These are phyloP conservation scores for Mus spicilegus DNA, from an alignment of 2,113 vertebrate genomes.

Conservation along the genomic window DNA sequence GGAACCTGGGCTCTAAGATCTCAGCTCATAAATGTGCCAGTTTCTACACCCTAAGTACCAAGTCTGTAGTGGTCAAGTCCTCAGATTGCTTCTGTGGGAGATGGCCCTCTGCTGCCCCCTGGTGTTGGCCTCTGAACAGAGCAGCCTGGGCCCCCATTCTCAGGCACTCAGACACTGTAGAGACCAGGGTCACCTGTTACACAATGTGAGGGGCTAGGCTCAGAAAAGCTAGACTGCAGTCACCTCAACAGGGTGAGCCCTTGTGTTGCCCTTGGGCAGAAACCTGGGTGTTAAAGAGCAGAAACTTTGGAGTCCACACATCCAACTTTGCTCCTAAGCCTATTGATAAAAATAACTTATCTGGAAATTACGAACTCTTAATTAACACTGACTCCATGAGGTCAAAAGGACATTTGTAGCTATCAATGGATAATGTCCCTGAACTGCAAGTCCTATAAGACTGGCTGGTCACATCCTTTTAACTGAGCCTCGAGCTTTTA, in stretches of 20 bases:
- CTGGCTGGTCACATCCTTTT: not conserved
- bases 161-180: not conserved
- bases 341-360: not conserved
- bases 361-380: not conserved
- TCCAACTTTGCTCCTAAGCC: not conserved
- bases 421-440: not conserved
- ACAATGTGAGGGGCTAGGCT: fast-evolving
- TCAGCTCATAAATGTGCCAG: not conserved
- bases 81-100: not conserved
- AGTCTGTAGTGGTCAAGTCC: not conserved
- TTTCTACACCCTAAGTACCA: not conserved
- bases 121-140: not conserved
- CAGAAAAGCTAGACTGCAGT: not conserved
- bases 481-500: not conserved
- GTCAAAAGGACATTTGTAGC: not conserved
- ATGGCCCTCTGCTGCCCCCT: conserved; percentile 52
- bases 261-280: not conserved
- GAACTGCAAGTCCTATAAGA: not conserved
- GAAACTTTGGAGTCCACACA: not conserved
- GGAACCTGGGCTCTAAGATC: not conserved
- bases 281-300: not conserved
- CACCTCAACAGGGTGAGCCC: not conserved
- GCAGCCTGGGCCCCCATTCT: not conserved
- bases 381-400: not conserved
- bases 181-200: not conserved